Conservation (phyloP, 1,140 invertebrate genomes). For the Trachymyrmex septentrionalis region DNA sequence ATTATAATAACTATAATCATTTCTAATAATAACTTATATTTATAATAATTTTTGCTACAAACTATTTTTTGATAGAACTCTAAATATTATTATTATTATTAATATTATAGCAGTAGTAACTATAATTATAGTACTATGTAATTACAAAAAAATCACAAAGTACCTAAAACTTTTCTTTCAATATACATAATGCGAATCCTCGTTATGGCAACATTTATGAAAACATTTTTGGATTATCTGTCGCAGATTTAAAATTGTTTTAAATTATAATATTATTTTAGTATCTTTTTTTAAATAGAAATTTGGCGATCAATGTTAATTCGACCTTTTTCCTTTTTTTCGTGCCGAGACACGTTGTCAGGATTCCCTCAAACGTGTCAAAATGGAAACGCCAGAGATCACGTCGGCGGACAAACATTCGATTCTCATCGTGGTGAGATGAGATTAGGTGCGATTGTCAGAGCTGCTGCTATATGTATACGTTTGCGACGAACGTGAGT, state of each 20-base stretch:
- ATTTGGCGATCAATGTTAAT: background rate
- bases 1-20: too few species aligned
- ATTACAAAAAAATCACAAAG: too few species aligned
- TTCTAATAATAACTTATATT: too few species aligned
- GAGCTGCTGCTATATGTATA: conserved; percentile 67
- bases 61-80: too few species aligned
- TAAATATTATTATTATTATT: too few species aligned
- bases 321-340: background rate
- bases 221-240: background rate
- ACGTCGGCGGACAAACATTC: conserved; percentile 63
- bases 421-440: conserved; percentile 51
- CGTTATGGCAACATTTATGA: background rate
- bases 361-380: conserved; percentile 14
- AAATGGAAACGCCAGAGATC: conserved; percentile 32
- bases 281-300: background rate
- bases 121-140: too few species aligned
- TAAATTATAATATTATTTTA: background rate
- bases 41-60: too few species aligned
- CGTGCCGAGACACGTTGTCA: background rate
- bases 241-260: background rate
- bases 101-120: too few species aligned
- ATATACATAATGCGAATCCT: background rate
- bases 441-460: conserved; percentile 74
- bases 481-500: conserved; percentile 67
- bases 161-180: too few species aligned